Conservation (phyloP, 2,113 vertebrate genomes). For the Oryctolagus cuniculus region DNA sequence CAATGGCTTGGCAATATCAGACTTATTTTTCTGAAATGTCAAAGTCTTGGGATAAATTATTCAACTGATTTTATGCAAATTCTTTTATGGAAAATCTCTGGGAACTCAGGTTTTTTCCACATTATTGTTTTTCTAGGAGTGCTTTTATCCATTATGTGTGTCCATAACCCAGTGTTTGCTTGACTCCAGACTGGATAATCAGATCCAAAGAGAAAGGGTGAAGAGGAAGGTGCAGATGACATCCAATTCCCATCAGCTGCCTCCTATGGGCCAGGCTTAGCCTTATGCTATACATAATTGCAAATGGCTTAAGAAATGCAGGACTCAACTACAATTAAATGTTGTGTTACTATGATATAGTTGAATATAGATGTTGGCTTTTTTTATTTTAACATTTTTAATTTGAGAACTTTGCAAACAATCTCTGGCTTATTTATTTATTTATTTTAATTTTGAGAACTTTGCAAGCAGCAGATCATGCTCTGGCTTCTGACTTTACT, state of each 20-base stretch:
- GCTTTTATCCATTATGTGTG: neutral
- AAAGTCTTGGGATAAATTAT: neutral
- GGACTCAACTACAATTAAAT: neutral
- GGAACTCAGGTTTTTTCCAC: neutral
- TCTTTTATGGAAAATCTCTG: neutral
- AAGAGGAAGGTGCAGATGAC: neutral
- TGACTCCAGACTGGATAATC: neutral
- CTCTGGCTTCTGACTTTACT: neutral
- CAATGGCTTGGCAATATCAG: neutral
- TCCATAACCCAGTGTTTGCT: neutral
- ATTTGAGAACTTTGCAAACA: neutral
- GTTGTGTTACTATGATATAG: neutral
- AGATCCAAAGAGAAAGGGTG: neutral
- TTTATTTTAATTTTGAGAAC: neutral
- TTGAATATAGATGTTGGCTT: neutral
- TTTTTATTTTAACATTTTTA: too few species aligned
- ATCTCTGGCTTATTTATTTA: neutral
- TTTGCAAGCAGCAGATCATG: neutral
- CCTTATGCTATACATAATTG: rapidly evolving
- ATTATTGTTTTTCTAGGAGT: neutral
- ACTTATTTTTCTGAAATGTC: neutral
- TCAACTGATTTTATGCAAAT: neutral
- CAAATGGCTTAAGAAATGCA: neutral
- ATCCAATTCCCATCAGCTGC: neutral
- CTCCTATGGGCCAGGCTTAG: neutral